Conservation (phyloP, 2,113 vertebrate species). For the Alces alces region DNA sequence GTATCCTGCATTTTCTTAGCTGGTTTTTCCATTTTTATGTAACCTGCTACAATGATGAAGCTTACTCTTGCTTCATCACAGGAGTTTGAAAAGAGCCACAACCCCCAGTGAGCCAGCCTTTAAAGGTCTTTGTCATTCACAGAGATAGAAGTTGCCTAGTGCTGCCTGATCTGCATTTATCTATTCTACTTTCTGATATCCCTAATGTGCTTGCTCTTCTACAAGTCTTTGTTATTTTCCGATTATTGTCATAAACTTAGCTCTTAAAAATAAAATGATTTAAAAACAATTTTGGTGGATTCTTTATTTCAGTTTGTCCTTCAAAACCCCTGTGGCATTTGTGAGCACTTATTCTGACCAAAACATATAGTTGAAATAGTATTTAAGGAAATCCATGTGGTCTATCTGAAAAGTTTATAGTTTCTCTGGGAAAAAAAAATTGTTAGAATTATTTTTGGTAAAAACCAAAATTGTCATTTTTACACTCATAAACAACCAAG, state of each 20-base stretch:
- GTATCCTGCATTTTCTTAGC: background rate
- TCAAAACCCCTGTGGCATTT: background rate
- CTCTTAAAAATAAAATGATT: background rate
- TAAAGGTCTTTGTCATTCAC: background rate
- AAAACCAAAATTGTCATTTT: background rate
- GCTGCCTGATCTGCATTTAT: background rate
- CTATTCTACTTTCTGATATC: background rate
- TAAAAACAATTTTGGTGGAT: background rate
- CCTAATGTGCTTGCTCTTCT: background rate
- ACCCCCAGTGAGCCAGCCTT: background rate
- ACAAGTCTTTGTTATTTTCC: background rate
- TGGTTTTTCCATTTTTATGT: background rate
- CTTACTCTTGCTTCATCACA: background rate
- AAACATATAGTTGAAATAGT: background rate
- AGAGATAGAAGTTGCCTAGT: background rate
- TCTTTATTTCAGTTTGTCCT: background rate
- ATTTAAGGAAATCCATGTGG: background rate
- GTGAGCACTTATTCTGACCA: background rate
- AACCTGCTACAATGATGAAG: background rate
- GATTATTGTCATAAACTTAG: background rate
- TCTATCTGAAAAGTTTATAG: background rate
- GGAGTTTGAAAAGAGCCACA: background rate
- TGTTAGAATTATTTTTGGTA: background rate
- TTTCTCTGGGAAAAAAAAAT: background rate
- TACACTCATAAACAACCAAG: background rate